Evolutionary conservation across 2,888 invertebrate genomes (phyloP), one percentile per base, ranked within the genome.

Genomic region (Lasioglossum malachurum): DNA sequence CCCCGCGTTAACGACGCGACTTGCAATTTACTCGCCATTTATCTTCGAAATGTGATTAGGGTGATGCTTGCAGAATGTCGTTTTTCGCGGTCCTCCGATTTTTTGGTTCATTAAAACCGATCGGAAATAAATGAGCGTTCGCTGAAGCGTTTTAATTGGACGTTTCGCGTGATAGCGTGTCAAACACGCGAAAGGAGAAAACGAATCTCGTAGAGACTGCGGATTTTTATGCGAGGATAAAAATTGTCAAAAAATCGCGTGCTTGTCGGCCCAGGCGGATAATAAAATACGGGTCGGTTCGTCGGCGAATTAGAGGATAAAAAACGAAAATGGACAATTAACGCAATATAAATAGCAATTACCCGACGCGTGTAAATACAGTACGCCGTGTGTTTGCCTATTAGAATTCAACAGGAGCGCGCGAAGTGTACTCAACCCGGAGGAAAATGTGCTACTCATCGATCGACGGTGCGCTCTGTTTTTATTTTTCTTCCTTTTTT

Each of bases 281-380:
- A 60, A 60, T 23, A 23, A 53, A 60, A 60, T 60, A 14, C 60
- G 16, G 27, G 27, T 31, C 60, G 27, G 60, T 14, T 27, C 12
- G 27, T 27, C 53, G 16, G 14, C 60, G 60, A 31, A 35, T 67
- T 31, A 19, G 7, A 35, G 16, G 35, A 2, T 19, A 16, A 31
- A 67, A 16, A 67, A 35, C 67, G 19, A 19, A 27, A 72, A 46
- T 31, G 16, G 44, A 72, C 44, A 31, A 46, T 72, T 72, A 72
- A 44, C 44, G 72, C 16, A 46, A 12, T 27, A 27, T 27, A 72
- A 44, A 72, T 72, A 72, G 46, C 44, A 46, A 46, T 46, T 38
- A 72, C 44, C 27, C 27, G 46, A 19, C 27, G 46, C 72, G 72
- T 72, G 72, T 72, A 72, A 44, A 46, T 46, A 72, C 23, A 53